phyloP scores from a whole-genome alignment of 2,888 invertebrate genomes.

The Molorchus minor region DNA sequence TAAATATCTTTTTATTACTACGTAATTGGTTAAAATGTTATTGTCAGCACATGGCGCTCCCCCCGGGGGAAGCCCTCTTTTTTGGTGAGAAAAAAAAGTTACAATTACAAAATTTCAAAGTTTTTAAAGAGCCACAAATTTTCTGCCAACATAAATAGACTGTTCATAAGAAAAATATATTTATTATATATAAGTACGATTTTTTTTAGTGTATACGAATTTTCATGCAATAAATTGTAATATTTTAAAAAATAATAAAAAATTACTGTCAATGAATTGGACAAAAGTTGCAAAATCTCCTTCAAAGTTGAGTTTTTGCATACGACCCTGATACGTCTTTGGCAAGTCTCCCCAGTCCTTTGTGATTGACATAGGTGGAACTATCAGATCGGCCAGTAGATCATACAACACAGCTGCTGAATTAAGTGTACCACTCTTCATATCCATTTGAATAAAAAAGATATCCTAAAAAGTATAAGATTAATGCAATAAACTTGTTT shows the following conservation, averaged over 20 bases:
- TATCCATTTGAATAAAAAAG: conserved; percentile 54
- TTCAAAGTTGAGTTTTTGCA: conserved; percentile 66
- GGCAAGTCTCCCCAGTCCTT: conserved; percentile 68
- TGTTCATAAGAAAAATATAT: no score
- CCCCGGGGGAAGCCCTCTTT: no score
- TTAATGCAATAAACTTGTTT: not conserved
- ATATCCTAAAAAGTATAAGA: conserved; percentile 51
- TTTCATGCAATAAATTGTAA: no score
- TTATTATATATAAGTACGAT: no score
- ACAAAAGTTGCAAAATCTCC: conserved; percentile 68
- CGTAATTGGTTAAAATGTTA: not conserved
- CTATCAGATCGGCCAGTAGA: conserved; percentile 56
- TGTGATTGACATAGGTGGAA: conserved; percentile 62
- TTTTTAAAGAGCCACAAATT: no score
- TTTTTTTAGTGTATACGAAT: no score
- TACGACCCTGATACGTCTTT: conserved; percentile 61
- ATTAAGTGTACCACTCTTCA: conserved; percentile 50
- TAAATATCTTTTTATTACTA: not conserved
- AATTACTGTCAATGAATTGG: conserved; percentile 65
- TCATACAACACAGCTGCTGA: conserved; percentile 52
- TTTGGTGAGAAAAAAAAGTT: no score
- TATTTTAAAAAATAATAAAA: not conserved
- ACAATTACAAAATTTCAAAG: no score
- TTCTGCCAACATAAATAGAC: no score
- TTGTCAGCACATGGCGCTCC: not conserved